Evolutionary conservation across 1,140 invertebrate species (phyloP), one percentile per base, ranked within the genome.

Genomic region (Phenacoccus solenopsis): DNA sequence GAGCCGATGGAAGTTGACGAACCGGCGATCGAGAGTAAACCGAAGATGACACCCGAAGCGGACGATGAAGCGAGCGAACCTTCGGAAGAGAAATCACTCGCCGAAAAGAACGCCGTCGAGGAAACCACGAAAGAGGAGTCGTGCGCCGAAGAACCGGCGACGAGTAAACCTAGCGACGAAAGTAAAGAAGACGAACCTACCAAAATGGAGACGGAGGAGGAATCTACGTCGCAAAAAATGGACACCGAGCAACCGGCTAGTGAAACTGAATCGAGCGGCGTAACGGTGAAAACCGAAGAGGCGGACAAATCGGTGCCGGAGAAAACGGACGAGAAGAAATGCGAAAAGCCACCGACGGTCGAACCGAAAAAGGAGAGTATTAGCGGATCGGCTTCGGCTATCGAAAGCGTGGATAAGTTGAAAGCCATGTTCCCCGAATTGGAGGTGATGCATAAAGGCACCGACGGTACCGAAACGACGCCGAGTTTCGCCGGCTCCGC

Each of bases 341-440:
- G 68, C 38, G 38, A 49, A 35, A 4, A 69, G 7, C 72, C 76
- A 28, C 69, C 73, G 77, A 78, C 49, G 73, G 74, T 35, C 16
- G 25, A 0, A 57, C 67, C 3, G 75, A 77, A 68, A 73, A 73
- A 70, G 38, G 21, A 13, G 72, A 72, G 49, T 57, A 12, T 56
- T 59, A 68, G 68, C 12, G 70, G 68, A 28, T 24, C 27, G 22
- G 9, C 67, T 25, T 28, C 69, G 20, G 67, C 69, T 28, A 35
- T 61, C 9, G 69, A 71, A 13, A 75, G 73, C 22, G 75, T 75
- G n/a, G 76, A 75, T 61, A 72, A 72, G 24, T 78, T 88, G 0
- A 88, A 88, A 76, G 86, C 86, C 0, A 86, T 87, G 81, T 88
- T 88, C 71, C 87, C 87, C 7, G 87, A 88, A 75, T 79, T 88